Base-by-base conservation (phyloP, 2,888 invertebrate species). In the Xestia rhomboidea region DNA sequence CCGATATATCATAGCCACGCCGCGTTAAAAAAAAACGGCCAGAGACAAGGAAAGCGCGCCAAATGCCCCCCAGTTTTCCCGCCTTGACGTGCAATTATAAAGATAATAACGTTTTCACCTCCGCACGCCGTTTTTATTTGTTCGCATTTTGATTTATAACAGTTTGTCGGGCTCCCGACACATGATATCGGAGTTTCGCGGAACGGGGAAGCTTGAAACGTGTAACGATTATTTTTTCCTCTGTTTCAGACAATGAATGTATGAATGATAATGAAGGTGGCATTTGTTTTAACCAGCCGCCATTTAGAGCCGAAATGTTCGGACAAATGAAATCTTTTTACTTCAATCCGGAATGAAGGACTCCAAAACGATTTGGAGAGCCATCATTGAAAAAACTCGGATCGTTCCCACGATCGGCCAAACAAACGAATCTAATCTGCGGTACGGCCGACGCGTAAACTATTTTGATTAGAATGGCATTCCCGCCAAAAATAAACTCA, bases 391-490 rank as follows among this genome's bases (percentile, higher is more conserved):
- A 91, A 92, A 93, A 93, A 90, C 73, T 68, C 77, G 88, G 89
- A 67, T 82, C 91, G 92, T 94, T 95, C 95, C 95, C 95, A 95
- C 95, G 95, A 90, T 87, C 88, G 87, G 81, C 76, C 87, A 87
- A 87, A 91, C 90, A 93, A 93, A 93, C 91, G 87, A 90, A 89
- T 84, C 87, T 90, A 90, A 91, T 90, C 91, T 85, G 79, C 78
- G 85, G 87, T 87, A 73, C 89, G 90, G 82, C 72, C 87, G 91
- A 92, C 93, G 95, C 96, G 96, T 96, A 96, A 96, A 96, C 96
- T 95, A 96, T 96, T 96, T 96, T 96, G 96, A 96, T 96, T 96
- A 96, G 96, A 96, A 96, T 95, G 94, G 95, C 95, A 94, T 94
- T 94, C 94, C 93, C 93, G 93, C 93, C 93, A 94, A 95, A 95